These are phyloP conservation scores for Acanthurus tractus DNA, from an alignment of 2,797 vertebrate genomes.

Conservation along the genomic window DNA sequence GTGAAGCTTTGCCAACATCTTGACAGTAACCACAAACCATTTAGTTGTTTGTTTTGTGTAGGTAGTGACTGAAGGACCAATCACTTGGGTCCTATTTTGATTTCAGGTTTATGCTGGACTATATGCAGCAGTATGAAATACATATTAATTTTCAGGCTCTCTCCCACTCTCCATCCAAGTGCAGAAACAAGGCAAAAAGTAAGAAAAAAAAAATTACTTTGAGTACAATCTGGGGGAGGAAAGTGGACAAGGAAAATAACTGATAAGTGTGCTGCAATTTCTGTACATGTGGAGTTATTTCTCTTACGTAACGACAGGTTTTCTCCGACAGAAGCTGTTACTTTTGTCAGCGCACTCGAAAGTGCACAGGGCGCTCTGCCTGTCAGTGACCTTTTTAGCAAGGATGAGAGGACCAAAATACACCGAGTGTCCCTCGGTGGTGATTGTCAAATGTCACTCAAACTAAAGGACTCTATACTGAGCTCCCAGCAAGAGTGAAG, in stretches of 20 bases:
- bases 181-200: slow-evolving; percentile 49
- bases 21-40: slow-evolving; percentile 78
- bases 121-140: slow-evolving; percentile 48
- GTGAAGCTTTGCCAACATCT: slow-evolving; percentile 78
- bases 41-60: slow-evolving; percentile 78
- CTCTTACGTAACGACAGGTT: slow-evolving; percentile 58
- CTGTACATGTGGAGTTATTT: slow-evolving; percentile 59
- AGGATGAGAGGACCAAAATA: slow-evolving; percentile 62
- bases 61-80: slow-evolving; percentile 71
- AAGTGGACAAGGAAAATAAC: slow-evolving; percentile 64
- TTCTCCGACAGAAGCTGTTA: slow-evolving; percentile 49
- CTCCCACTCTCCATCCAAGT: slow-evolving; percentile 54
- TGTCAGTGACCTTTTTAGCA: slow-evolving; percentile 69
- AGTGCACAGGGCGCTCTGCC: slow-evolving; percentile 33
- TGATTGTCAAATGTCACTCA: slow-evolving; percentile 71
- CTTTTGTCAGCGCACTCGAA: slow-evolving; percentile 57
- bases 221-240: slow-evolving; percentile 68
- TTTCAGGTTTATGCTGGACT: slow-evolving; percentile 61
- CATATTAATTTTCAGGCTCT: slow-evolving; percentile 61
- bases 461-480: slow-evolving; percentile 44
- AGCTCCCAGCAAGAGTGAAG: slow-evolving; percentile 56
- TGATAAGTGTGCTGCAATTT: slow-evolving; percentile 63
- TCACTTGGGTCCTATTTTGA: slow-evolving; percentile 59
- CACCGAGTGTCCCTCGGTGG: slow-evolving; percentile 38
- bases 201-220: slow-evolving; percentile 57